Percentiles rank a stretch among this genome's conserved stretches.
Conservation (phyloP, 2,113 vertebrate genomes). For the Gymnorhina tibicen region DNA sequence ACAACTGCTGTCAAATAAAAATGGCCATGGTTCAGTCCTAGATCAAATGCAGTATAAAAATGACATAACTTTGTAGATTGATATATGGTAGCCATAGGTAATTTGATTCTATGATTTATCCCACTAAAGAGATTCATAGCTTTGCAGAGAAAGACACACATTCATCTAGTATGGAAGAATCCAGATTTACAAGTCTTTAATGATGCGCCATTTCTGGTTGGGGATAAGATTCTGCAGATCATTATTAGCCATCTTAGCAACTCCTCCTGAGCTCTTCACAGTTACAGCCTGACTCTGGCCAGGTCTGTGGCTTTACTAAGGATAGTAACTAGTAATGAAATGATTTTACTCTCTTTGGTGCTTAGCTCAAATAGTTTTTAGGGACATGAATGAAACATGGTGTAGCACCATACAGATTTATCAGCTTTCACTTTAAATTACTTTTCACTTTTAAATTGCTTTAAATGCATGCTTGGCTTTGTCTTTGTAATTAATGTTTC, state of each 20-base stretch:
- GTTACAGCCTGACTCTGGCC: not conserved
- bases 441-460: not conserved
- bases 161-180: not conserved
- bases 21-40: not conserved
- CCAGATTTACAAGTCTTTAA: not conserved
- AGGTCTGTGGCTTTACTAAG: not conserved
- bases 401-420: not conserved
- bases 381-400: not conserved
- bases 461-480: constrained; percentile 4
- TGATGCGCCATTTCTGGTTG: not conserved
- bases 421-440: not conserved
- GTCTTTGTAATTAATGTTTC: constrained; percentile 15
- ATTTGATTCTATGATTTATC: not conserved
- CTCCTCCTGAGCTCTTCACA: not conserved
- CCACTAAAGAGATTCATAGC: not conserved
- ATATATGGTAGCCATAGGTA: not conserved
- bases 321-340: not conserved
- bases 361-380: not conserved
- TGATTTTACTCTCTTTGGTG: not conserved
- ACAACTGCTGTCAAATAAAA: not conserved
- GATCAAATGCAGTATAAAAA: not conserved
- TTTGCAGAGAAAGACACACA: not conserved
- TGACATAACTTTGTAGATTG: not conserved
- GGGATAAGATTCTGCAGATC: not conserved
- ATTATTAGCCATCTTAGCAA: not conserved